These are phyloP conservation scores for Trichonephila clavipes DNA, from an alignment of 1,140 invertebrate species.

Conservation along the genomic window DNA sequence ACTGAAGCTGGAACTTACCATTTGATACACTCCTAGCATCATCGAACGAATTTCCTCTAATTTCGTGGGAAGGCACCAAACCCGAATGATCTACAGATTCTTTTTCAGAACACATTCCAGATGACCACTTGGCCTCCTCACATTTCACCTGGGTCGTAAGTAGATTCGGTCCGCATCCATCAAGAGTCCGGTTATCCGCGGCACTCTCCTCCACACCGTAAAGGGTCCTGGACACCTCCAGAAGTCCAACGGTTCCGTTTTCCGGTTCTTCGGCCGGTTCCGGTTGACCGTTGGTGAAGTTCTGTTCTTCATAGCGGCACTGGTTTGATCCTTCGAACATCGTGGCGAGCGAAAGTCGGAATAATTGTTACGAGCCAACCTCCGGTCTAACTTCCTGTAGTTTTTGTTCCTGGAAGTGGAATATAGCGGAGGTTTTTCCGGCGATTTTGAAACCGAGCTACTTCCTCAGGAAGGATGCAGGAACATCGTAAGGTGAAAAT, in stretches of 20 bases:
- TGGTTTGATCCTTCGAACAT: conserved; percentile 66
- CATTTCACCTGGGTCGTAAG: neutral
- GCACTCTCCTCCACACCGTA: conserved; percentile 38
- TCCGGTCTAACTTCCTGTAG: conserved; percentile 63
- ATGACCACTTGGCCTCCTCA: neutral
- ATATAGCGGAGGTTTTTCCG: conserved; percentile 70
- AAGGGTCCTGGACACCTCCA: conserved; percentile 62
- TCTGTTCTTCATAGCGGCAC: conserved; percentile 29
- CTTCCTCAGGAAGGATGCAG: conserved; percentile 66
- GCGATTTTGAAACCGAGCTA: conserved; percentile 47
- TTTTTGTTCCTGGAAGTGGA: conserved; percentile 65
- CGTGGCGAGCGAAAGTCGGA: conserved; percentile 38
- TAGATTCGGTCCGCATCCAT: neutral
- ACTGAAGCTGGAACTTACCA: neutral
- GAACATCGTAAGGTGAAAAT: conserved; percentile 56
- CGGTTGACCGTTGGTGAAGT: neutral
- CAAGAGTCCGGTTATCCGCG: neutral
- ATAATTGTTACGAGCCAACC: conserved; percentile 59
- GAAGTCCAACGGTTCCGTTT: conserved; percentile 54
- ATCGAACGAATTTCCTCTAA: neutral
- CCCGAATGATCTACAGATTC: neutral
- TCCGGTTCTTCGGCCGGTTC: conserved; percentile 38
- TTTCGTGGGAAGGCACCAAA: conserved; percentile 2
- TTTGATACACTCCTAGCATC: neutral
- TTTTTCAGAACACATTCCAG: conserved; percentile 28